These are phyloP conservation scores for Sinocyclocheilus anshuiensis DNA, from an alignment of 2,113 vertebrate species.

Conservation along the genomic window DNA sequence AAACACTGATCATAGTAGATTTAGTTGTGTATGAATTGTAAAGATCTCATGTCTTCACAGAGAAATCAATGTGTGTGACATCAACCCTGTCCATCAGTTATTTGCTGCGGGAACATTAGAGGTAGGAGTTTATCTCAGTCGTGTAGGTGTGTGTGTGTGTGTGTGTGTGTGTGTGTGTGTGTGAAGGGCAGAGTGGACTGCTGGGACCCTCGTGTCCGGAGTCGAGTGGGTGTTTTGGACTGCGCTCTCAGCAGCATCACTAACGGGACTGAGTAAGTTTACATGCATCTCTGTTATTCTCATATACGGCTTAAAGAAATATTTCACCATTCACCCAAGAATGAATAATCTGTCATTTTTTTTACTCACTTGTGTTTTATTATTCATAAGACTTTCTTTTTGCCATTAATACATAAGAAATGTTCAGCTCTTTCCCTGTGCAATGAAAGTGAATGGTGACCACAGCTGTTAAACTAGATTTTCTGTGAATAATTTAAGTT, in stretches of 20 bases:
- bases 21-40: not conserved
- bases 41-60: slow-evolving; percentile 65
- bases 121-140: slow-evolving; percentile 69
- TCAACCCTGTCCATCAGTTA: slow-evolving; percentile 89
- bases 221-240: slow-evolving; percentile 86
- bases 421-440: no score
- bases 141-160: slow-evolving; percentile 16
- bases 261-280: slow-evolving; percentile 86
- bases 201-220: slow-evolving; percentile 92
- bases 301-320: not conserved
- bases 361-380: no score
- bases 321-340: not conserved
- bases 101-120: slow-evolving; percentile 90
- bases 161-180: not conserved
- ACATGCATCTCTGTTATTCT: not conserved
- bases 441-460: no score
- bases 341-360: not conserved
- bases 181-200: slow-evolving; percentile 89
- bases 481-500: no score
- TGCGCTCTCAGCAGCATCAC: slow-evolving; percentile 90
- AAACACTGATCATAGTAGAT: not conserved
- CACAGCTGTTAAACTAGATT: no score
- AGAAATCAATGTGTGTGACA: slow-evolving; percentile 92
- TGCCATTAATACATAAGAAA: no score
- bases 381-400: no score